Base-by-base conservation (phyloP, 1,140 invertebrate genomes). In the Megalonaias nervosa region DNA sequence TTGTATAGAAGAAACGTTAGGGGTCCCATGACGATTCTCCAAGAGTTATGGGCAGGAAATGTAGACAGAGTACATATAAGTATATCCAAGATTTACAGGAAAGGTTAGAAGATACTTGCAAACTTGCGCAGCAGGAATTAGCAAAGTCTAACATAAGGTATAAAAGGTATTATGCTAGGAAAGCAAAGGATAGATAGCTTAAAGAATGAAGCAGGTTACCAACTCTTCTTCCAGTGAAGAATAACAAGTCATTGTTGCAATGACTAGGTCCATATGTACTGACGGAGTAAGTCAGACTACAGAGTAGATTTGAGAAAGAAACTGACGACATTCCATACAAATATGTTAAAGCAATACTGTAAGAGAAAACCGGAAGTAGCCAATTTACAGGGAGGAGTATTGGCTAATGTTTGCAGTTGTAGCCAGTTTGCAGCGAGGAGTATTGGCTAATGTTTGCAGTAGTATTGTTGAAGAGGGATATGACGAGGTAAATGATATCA, bases 21-120 rank as follows among this genome's bases (percentile, higher is more conserved):
- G 67, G 86, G 84, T 38, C 85, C 86, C 31, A 75, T 85, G 68
- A 55, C 74, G 6, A 79, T 87, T 17, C 67, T 87, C 31, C 83
- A 77, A 67, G 81, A 86, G 67, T 68, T 86, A 19, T 88, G 82
- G 86, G 82, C 86, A 0, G 60, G 75, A n/a, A 78, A 87, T 21
- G 65, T 21, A 5, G 17, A 6, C n/a, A n/a, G n/a, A n/a, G n/a
- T n/a, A n/a, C n/a, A n/a, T n/a, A n/a, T 3, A 67, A 78, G 55
- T 62, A 77, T 23, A 48, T 57, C 3, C 31, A 73, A 71, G 26
- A 57, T 26, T 38, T 21, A 6, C 82, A 79, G 11, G 67, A 76
- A 2, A n/a, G n/a, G n/a, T n/a, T n/a, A n/a, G n/a, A n/a, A n/a
- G n/a, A n/a, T n/a, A n/a, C n/a, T n/a, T n/a, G n/a, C n/a, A n/a